phyloP scores from a whole-genome alignment of 1,140 invertebrate genomes.

The Drosophila setifemur region DNA sequence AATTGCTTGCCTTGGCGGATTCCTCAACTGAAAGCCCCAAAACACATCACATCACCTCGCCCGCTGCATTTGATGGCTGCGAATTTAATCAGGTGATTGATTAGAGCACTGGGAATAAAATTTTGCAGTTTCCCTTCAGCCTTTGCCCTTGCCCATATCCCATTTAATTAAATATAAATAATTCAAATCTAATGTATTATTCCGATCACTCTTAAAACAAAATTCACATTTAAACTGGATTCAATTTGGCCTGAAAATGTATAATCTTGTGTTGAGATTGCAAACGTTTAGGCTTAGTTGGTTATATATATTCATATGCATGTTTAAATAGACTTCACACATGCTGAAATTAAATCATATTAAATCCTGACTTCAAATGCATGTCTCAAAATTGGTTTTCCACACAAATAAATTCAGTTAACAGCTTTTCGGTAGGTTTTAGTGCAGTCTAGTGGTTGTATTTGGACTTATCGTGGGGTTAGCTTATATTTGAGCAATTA shows the following conservation, averaged over 20 bases:
- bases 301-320: no score
- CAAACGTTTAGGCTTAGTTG: background rate
- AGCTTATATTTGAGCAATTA: no score
- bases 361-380: background rate
- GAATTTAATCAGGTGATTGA: slow-evolving; percentile 26
- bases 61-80: slow-evolving; percentile 6
- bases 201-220: background rate
- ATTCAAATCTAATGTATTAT: no score
- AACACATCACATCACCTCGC: background rate
- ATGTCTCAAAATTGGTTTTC: no score
- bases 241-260: background rate
- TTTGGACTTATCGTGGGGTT: no score
- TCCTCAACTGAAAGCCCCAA: background rate
- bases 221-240: background rate
- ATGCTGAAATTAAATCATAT: background rate
- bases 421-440: no score
- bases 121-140: no score
- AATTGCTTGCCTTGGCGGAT: slow-evolving; percentile 36
- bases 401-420: background rate
- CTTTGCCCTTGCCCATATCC: no score
- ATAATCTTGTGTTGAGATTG: background rate
- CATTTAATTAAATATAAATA: background rate
- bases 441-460: no score
- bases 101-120: background rate
- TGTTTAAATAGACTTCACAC: background rate